A percentile compares a stretch with the other conserved stretches of the same genome.
Conservation (phyloP, 2,888 invertebrate species). For the Conomelus anceps region DNA sequence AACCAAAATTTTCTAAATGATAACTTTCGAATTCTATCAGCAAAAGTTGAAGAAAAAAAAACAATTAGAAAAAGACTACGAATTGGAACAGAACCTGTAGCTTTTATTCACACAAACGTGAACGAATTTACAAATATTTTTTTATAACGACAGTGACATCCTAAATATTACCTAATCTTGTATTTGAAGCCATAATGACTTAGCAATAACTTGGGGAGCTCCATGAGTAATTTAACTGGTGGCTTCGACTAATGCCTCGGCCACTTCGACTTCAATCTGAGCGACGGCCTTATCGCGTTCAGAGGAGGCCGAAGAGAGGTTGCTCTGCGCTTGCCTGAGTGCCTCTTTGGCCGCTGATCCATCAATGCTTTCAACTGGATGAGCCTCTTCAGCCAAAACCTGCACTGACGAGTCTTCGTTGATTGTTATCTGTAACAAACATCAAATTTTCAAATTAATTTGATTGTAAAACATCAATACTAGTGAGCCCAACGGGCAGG, state of each 20-base stretch:
- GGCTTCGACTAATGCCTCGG: constrained; percentile 88
- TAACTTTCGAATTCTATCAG: no score
- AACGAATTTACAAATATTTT: neutral
- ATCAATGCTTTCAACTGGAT: constrained; percentile 76
- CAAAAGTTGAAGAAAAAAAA: no score
- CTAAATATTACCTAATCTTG: neutral
- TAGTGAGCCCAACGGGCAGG: no score
- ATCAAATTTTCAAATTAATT: constrained; percentile 25
- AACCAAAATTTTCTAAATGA: no score
- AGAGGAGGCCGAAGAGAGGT: constrained; percentile 67
- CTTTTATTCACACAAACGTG: neutral
- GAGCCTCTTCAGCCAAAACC: constrained; percentile 93
- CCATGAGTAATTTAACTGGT: constrained; percentile 37
- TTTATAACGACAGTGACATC: neutral
- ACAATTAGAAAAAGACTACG: no score
- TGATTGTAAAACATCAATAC: neutral
- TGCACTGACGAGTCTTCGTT: constrained; percentile 95
- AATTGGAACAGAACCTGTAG: neutral
- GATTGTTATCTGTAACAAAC: constrained; percentile 57
- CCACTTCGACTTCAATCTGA: constrained; percentile 87
- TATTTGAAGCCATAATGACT: neutral
- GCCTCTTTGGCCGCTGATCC: constrained; percentile 71
- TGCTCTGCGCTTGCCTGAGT: constrained; percentile 74
- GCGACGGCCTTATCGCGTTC: constrained; percentile 87
- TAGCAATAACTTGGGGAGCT: neutral